Percentiles rank a stretch among this genome's conserved stretches.
Conservation (phyloP, 2,113 vertebrate species). For the Pithys albifrons region DNA sequence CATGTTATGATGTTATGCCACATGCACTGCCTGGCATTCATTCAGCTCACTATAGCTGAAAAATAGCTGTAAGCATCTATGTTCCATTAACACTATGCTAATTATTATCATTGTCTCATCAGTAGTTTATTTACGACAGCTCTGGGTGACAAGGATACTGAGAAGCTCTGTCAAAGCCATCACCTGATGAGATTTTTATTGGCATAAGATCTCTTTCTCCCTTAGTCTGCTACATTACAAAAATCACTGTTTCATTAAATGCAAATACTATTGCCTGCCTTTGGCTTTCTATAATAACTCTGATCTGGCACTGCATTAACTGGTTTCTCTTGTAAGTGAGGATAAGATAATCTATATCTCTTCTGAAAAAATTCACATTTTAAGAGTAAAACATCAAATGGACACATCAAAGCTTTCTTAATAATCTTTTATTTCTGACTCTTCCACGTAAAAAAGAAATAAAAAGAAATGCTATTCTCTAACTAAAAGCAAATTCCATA, state of each 20-base stretch:
- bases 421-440: background rate
- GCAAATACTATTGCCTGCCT: conserved; percentile 38
- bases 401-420: background rate
- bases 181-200: conserved; percentile 78
- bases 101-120: conserved; percentile 84
- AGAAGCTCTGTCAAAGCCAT: conserved; percentile 74
- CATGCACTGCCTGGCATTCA: conserved; percentile 71
- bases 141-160: conserved; percentile 75
- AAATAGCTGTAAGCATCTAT: conserved; percentile 72
- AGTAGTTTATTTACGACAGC: conserved; percentile 77
- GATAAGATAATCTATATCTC: background rate
- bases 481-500: background rate
- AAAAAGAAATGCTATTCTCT: background rate
- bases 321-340: background rate
- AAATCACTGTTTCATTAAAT: conserved; percentile 71
- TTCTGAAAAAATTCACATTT: background rate
- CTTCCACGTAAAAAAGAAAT: background rate
- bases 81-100: conserved; percentile 75
- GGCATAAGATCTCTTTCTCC: conserved; percentile 68
- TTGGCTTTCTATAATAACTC: conserved; percentile 47
- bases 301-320: conserved; percentile 34
- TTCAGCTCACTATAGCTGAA: conserved; percentile 77
- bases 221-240: conserved; percentile 65
- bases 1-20: conserved; percentile 48
- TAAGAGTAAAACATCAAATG: conserved; percentile 1